Base-by-base conservation (phyloP, 1,140 invertebrate genomes). In the Cecropterus lyciades region DNA sequence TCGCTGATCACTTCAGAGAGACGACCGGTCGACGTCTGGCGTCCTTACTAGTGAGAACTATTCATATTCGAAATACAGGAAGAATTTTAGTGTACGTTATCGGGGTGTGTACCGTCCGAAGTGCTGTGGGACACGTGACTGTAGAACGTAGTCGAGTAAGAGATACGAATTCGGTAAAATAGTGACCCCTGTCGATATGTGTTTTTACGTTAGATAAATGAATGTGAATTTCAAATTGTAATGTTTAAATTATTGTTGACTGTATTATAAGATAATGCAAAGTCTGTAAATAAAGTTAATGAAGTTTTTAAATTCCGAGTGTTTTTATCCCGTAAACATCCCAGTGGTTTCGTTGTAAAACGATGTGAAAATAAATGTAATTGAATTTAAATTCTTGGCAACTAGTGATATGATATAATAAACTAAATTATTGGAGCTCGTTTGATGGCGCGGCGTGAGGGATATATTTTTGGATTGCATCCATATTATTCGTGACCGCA, bases 1-100 rank as follows among this genome's bases (percentile, higher is more conserved):
- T 84, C 87, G 10, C 69, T 92, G n/a, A 84, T 84, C n/a, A 85
- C 87, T 14, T 80, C 86, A 0, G 89, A 86, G 65, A 85, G 80
- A 75, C 80, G 82, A 79, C 91, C 79, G 49, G 93, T 89, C 0
- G 93, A 94, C 70, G 94, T 94, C 7, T 94, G 94, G 94, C 92
- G 94, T 72, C 94, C 94, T 0, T 94, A 94, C 73, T 94, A 92
- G 79, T 27, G 45, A 27, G 13, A 63, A 56, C 56, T 51, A 81
- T 79, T 85, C 20, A 30, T 27, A 59, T 67, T 53, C 27, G 53
- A 30, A 72, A 72, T 79, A 80, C 70, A 77, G 73, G 73, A 71
- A 72, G 56, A 69, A 62, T 66, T 60, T 67, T 69, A 73, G 67
- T 73, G 66, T 70, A 72, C 67, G 55, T 70, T 63, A 71, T 72